Conservation (phyloP, 2,113 vertebrate species). For the Psittacula cyanocephala region DNA sequence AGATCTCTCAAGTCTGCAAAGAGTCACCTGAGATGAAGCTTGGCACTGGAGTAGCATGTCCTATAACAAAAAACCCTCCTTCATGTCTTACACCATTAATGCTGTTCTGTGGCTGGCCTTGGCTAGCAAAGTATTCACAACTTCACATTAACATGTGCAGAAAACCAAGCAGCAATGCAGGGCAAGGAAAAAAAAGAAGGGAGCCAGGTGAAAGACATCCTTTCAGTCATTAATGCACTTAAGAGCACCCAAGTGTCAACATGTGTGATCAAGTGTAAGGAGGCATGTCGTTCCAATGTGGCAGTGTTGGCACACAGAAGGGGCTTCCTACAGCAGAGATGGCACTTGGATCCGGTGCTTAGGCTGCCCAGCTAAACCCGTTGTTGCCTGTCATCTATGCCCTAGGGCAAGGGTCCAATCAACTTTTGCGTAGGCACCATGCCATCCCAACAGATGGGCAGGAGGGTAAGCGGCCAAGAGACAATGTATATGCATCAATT, state of each 20-base stretch:
- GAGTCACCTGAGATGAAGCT: background rate
- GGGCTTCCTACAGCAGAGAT: conserved; percentile 63
- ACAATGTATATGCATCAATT: conserved; percentile 72
- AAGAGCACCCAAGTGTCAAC: conserved; percentile 65
- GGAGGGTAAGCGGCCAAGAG: conserved; percentile 70
- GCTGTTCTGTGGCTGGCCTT: background rate
- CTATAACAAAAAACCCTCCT: background rate
- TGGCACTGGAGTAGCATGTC: background rate
- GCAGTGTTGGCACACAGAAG: conserved; percentile 27
- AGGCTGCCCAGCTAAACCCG: conserved; percentile 72
- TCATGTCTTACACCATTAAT: background rate
- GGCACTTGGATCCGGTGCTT: conserved; percentile 56
- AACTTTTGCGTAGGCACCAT: conserved; percentile 74
- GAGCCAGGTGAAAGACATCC: conserved; percentile 60
- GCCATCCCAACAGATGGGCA: conserved; percentile 81
- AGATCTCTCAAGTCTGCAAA: background rate
- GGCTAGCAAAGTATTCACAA: background rate
- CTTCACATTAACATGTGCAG: background rate
- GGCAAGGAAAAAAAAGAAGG: background rate
- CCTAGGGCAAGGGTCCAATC: conserved; percentile 74
- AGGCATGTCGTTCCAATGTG: conserved; percentile 62
- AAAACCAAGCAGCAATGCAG: background rate
- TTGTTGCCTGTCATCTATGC: conserved; percentile 73
- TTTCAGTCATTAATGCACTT: conserved; percentile 63
- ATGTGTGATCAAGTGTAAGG: conserved; percentile 53